Percentiles rank a stretch among this genome's conserved stretches.
These are phyloP conservation scores for Chrysemys picta DNA, from an alignment of 2,113 vertebrate genomes.

Conservation along the genomic window DNA sequence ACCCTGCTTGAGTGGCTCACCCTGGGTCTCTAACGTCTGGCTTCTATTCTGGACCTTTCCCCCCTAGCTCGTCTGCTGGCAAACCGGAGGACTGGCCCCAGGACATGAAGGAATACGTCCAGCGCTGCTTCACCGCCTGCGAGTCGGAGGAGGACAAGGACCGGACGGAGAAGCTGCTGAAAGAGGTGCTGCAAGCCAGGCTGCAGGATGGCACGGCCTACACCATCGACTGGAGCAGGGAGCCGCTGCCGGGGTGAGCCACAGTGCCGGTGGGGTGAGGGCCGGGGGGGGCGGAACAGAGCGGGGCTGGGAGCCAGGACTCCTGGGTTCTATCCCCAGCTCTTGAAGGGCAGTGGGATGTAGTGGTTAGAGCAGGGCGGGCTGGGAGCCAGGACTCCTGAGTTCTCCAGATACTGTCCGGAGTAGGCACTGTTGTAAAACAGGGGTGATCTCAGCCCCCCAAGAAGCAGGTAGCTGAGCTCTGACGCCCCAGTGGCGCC, in stretches of 20 bases:
- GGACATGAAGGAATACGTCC: slow-evolving; percentile 95
- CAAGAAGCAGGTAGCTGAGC: background rate
- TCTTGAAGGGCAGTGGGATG: background rate
- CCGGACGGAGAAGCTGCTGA: slow-evolving; percentile 90
- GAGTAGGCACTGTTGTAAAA: background rate
- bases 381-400: background rate
- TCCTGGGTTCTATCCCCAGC: background rate
- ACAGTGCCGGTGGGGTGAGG: background rate
- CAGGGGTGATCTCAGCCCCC: background rate
- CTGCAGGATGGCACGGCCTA: slow-evolving; percentile 93
- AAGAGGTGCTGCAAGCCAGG: slow-evolving; percentile 90
- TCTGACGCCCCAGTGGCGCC: background rate
- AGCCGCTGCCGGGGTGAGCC: slow-evolving; percentile 86
- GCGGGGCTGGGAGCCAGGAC: background rate
- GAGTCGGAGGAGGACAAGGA: slow-evolving; percentile 94
- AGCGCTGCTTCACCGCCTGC: slow-evolving; percentile 93
- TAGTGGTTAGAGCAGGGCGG: background rate
- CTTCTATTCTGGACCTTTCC: background rate
- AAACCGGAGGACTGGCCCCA: slow-evolving; percentile 93
- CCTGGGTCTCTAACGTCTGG: too few relatives aligned
- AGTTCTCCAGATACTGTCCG: background rate
- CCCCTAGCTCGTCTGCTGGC: slow-evolving; percentile 11
- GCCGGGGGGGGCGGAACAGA: too few relatives aligned
- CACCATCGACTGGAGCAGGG: slow-evolving; percentile 91
- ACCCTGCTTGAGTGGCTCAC: background rate